A percentile compares a stretch with the other conserved stretches of the same genome.
Evolutionary conservation across 2,888 invertebrate genomes (phyloP).

Genomic region (Cryptocephalus moraei): DNA sequence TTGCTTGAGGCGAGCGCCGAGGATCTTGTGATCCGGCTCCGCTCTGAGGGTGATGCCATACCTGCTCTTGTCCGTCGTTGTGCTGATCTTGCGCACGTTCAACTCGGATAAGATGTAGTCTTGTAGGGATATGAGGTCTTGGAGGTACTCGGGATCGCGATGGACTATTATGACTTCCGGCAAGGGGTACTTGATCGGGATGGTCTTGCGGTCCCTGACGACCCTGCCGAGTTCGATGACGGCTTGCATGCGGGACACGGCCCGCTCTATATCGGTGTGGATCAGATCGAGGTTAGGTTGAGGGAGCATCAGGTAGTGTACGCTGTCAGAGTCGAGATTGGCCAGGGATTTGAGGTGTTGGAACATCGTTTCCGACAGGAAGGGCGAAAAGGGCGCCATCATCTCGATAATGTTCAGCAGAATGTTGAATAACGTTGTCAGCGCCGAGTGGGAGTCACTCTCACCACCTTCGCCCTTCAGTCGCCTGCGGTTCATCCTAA

Average conservation of each 20-base stretch:
- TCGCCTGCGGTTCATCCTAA: constrained; percentile 89
- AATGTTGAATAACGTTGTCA: constrained; percentile 82
- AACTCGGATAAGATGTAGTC: constrained; percentile 86
- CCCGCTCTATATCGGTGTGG: constrained; percentile 75
- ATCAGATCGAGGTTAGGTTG: constrained; percentile 61
- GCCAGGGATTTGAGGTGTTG: constrained; percentile 69
- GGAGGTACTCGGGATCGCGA: constrained; percentile 65
- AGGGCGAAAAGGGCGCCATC: constrained; percentile 98
- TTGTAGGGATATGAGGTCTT: constrained; percentile 59
- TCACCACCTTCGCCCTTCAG: constrained; percentile 84
- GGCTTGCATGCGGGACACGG: constrained; percentile 87
- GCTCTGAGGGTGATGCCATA: constrained; percentile 80
- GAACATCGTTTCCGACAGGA: constrained; percentile 90
- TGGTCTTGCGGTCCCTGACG: constrained; percentile 83
- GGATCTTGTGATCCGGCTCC: constrained; percentile 87
- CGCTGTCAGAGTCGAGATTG: constrained; percentile 54
- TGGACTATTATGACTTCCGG: constrained; percentile 94
- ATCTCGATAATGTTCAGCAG: constrained; percentile 80
- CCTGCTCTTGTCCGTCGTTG: constrained; percentile 81
- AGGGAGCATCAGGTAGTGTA: constrained; percentile 90
- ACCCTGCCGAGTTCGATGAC: constrained; percentile 92
- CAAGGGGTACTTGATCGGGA: constrained; percentile 93
- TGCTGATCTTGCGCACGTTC: constrained; percentile 76
- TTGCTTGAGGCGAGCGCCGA: constrained; percentile 81
- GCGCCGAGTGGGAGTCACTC: constrained; percentile 71